These are phyloP conservation scores for Aphelenchoides fujianensis DNA, from an alignment of 1,140 invertebrate species.

Conservation along the genomic window DNA sequence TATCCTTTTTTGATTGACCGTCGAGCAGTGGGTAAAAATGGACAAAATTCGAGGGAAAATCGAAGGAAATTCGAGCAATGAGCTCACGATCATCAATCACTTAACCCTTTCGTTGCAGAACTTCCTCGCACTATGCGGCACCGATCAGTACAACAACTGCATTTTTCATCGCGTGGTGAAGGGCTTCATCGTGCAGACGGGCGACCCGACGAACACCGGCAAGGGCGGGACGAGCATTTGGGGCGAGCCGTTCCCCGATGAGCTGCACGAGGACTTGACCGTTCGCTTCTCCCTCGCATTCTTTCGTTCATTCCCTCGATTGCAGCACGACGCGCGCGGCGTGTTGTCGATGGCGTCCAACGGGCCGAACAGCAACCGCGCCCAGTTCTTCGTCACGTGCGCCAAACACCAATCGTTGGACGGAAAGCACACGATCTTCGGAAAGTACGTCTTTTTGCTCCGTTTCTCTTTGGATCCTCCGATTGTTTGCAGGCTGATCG, in stretches of 20 bases:
- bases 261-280: constrained; percentile 88
- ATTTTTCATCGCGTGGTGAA: constrained; percentile 96
- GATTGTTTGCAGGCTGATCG: constrained; percentile 78
- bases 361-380: constrained; percentile 95
- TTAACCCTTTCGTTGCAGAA: constrained; percentile 70
- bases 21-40: neutral
- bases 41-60: neutral
- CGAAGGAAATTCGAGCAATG: too few species aligned
- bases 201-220: constrained; percentile 85
- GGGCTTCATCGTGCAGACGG: constrained; percentile 95
- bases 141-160: constrained; percentile 88
- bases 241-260: constrained; percentile 88
- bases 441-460: constrained; percentile 71
- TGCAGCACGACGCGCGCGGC: constrained; percentile 78
- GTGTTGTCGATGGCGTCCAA: constrained; percentile 97
- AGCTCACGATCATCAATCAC: too few species aligned
- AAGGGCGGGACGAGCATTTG: constrained; percentile 88
- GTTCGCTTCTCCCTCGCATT: constrained; percentile 63
- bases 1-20: neutral
- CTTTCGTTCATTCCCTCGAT: constrained; percentile 38
- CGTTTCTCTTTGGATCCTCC: neutral
- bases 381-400: constrained; percentile 95
- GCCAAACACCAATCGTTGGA: constrained; percentile 89
- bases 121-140: constrained; percentile 91
- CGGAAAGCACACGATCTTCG: constrained; percentile 93